A percentile compares a stretch with the other conserved stretches of the same genome.
Evolutionary conservation across 2,888 invertebrate genomes (phyloP).

Genomic region (Trachelus iudaicus): DNA sequence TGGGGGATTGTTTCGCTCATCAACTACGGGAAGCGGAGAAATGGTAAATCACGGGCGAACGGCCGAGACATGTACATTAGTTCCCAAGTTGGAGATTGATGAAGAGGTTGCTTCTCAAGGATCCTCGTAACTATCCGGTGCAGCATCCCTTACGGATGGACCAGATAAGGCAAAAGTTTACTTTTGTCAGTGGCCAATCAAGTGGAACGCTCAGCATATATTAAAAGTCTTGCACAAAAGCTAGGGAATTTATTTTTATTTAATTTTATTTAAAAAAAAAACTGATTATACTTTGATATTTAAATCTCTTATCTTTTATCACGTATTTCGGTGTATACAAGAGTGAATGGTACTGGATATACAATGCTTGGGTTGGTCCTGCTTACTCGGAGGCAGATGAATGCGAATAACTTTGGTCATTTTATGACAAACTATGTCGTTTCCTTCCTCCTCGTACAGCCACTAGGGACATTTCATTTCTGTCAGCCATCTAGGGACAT

Average conservation of each 20-base stretch:
- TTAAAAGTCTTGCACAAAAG: too few species aligned
- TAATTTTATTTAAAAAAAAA: too few species aligned
- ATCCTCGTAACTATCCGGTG: too few species aligned
- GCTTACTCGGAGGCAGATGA: neutral
- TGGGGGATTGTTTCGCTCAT: constrained; percentile 2
- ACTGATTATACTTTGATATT: too few species aligned
- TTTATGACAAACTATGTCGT: constrained; percentile 6
- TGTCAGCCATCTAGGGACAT: constrained; percentile 6
- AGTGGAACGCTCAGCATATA: too few species aligned
- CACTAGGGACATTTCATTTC: constrained; percentile 2
- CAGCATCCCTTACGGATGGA: too few species aligned
- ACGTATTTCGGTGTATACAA: neutral
- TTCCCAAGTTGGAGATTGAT: constrained; percentile 4
- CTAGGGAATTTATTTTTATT: too few species aligned
- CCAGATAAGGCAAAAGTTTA: too few species aligned
- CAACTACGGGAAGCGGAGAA: constrained; percentile 5
- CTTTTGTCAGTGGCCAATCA: too few species aligned
- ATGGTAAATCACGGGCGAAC: constrained; percentile 4
- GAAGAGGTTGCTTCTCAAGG: neutral
- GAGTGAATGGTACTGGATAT: neutral
- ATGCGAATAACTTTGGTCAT: constrained; percentile 11
- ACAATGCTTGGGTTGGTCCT: neutral
- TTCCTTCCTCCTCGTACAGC: neutral
- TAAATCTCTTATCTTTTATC: neutral
- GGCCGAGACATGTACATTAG: constrained; percentile 2